Conservation (phyloP, 2,113 vertebrate genomes). For the Coregonus clupeaformis region DNA sequence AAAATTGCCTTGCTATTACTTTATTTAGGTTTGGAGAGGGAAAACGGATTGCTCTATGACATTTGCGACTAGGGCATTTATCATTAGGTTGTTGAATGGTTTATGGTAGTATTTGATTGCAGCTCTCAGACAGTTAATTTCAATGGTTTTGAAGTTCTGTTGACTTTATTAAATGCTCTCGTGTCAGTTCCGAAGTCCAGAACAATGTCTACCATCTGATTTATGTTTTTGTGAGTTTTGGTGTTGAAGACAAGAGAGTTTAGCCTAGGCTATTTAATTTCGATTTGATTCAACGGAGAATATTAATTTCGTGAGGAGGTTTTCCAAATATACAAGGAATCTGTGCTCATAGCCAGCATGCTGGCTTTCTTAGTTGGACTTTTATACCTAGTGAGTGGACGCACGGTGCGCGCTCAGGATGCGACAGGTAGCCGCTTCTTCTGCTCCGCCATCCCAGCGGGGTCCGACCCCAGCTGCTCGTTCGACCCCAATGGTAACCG, state of each 20-base stretch:
- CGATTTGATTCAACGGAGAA: not conserved
- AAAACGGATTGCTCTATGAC: not conserved
- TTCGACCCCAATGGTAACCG: constrained; percentile 73
- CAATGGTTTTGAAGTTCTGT: not conserved
- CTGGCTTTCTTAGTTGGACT: constrained; percentile 67
- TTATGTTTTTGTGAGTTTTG: not conserved
- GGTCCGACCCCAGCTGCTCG: constrained; percentile 80
- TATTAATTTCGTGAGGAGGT: not conserved
- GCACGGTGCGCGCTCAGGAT: constrained; percentile 66
- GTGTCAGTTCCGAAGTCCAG: constrained; percentile 20
- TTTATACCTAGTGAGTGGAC: constrained; percentile 64
- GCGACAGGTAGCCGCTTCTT: constrained; percentile 87
- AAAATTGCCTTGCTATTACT: not conserved
- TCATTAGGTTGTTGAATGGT: not conserved
- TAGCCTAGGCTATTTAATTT: no score
- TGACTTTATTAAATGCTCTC: not conserved
- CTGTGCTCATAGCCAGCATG: constrained; percentile 40
- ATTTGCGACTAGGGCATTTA: not conserved
- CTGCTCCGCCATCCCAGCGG: constrained; percentile 88
- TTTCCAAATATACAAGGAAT: not conserved
- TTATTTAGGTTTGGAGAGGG: not conserved
- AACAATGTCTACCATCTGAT: constrained; percentile 21
- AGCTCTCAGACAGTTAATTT: not conserved
- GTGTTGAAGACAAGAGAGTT: not conserved
- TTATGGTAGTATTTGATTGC: not conserved